Conservation (phyloP, 2,797 vertebrate genomes). For the Trematomus bernacchii region DNA sequence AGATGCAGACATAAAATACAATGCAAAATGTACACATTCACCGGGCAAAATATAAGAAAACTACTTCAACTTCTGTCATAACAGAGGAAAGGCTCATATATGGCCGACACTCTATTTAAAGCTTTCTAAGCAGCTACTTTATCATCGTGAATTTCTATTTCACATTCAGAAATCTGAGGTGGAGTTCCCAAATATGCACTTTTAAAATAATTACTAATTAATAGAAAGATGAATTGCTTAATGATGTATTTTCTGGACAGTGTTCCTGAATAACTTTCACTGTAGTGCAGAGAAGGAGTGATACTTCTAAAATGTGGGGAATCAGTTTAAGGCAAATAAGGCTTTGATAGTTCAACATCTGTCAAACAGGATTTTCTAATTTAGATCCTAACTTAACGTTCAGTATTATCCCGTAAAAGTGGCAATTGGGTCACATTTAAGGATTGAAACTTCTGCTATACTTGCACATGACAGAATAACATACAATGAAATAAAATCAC, state of each 20-base stretch:
- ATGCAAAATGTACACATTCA: too few species aligned
- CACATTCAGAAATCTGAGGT: not conserved
- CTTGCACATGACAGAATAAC: not conserved
- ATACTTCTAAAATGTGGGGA: not conserved
- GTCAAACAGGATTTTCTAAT: not conserved
- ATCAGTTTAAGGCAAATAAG: constrained; percentile 39
- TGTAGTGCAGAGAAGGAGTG: not conserved
- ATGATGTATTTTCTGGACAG: not conserved
- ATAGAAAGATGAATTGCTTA: too few species aligned
- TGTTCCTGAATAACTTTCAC: not conserved
- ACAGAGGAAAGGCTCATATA: too few species aligned
- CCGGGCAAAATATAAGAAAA: too few species aligned
- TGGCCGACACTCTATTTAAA: too few species aligned
- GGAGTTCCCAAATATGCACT: not conserved
- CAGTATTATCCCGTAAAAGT: not conserved
- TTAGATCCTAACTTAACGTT: not conserved
- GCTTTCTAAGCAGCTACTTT: too few species aligned
- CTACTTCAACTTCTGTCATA: too few species aligned
- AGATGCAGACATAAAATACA: too few species aligned
- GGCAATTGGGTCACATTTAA: not conserved
- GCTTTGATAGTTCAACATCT: not conserved
- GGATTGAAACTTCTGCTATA: not conserved
- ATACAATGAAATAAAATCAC: not conserved
- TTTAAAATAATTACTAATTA: not conserved
- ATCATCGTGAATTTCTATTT: too few species aligned